Percentiles rank a stretch among this genome's conserved stretches.
phyloP scores from a whole-genome alignment of 2,113 vertebrate genomes.

The Macquaria ambigua region DNA sequence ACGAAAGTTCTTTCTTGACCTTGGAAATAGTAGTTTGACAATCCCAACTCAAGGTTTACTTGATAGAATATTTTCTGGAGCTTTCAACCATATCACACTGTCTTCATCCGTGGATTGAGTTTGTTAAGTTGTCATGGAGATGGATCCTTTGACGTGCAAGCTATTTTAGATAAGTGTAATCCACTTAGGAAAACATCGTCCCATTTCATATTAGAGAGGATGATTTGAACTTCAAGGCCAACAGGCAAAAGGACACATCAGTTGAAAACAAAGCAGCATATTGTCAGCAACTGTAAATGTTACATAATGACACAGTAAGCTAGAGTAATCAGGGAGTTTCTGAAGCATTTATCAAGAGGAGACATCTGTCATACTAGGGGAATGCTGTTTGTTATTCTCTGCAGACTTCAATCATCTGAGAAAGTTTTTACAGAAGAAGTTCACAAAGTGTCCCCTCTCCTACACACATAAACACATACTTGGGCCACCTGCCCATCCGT shows the following conservation, averaged over 20 bases:
- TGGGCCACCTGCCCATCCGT: conserved; percentile 67
- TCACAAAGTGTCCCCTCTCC: conserved; percentile 79
- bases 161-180: not conserved
- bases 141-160: not conserved
- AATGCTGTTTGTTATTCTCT: conserved; percentile 84
- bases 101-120: not conserved
- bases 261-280: not conserved
- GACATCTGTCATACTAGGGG: conserved; percentile 83
- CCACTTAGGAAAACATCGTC: not conserved
- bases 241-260: not conserved
- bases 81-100: not conserved
- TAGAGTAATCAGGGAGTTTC: conserved; percentile 66
- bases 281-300: conserved; percentile 40
- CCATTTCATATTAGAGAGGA: not conserved
- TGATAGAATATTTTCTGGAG: not conserved
- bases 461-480: conserved; percentile 72
- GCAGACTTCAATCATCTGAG: conserved; percentile 77
- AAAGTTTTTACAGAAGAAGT: conserved; percentile 77
- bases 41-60: not conserved
- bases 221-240: not conserved
- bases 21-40: not conserved
- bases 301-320: conserved; percentile 42
- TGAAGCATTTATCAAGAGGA: conserved; percentile 78
- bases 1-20: not conserved
- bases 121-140: not conserved